These are phyloP conservation scores for Eueremaeus valkanovi DNA, from an alignment of 2,888 invertebrate species.

Conservation along the genomic window DNA sequence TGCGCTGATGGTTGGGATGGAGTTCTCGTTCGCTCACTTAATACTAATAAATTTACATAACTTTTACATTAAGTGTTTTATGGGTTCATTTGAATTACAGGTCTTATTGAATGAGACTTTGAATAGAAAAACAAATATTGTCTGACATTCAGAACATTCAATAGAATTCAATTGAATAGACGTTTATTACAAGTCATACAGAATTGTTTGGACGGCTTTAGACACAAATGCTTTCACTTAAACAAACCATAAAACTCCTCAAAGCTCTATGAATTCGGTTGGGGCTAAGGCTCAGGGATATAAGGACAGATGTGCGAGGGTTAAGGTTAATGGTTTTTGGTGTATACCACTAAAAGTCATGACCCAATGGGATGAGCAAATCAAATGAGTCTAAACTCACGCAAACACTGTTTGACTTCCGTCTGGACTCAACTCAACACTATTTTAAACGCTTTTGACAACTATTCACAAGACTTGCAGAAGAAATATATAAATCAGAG, in stretches of 20 bases:
- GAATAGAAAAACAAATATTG: too few species aligned
- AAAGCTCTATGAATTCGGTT: neutral
- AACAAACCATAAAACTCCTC: conserved; percentile 2
- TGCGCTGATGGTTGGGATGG: neutral
- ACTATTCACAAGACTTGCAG: neutral
- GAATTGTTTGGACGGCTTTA: neutral
- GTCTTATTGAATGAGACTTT: too few species aligned
- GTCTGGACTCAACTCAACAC: neutral
- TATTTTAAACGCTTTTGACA: neutral
- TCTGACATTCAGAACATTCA: too few species aligned
- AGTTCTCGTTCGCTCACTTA: neutral
- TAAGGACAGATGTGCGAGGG: neutral
- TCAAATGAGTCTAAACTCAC: neutral
- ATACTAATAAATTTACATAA: conserved; percentile 1
- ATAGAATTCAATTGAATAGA: neutral
- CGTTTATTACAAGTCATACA: neutral
- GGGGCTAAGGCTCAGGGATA: neutral
- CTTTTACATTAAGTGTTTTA: neutral
- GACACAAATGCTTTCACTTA: neutral
- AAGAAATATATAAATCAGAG: neutral
- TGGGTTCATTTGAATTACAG: too few species aligned
- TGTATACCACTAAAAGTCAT: neutral
- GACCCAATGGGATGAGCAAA: neutral
- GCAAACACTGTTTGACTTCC: neutral
- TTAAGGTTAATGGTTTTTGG: conserved; percentile 15